Evolutionary conservation across 2,797 vertebrate genomes (phyloP).

Genomic region (Myotis findleyi): DNA sequence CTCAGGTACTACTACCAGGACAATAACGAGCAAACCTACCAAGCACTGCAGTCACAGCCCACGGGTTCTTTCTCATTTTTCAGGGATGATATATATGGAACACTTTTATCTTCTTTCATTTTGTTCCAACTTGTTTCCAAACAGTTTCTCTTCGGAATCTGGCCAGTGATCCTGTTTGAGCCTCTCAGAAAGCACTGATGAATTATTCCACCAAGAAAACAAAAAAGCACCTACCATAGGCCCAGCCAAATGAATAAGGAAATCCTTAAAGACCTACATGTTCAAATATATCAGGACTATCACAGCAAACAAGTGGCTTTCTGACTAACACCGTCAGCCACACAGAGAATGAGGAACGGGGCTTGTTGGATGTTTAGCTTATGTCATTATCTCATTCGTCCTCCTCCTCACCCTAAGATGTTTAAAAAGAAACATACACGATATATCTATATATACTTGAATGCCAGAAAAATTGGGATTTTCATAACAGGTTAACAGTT

Average conservation of each 20-base stretch:
- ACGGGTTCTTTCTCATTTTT: neutral
- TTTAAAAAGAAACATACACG: conserved; percentile 63
- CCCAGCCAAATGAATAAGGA: conserved; percentile 77
- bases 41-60: neutral
- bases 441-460: conserved; percentile 82
- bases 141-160: conserved; percentile 96
- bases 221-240: neutral
- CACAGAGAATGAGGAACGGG: conserved; percentile 68
- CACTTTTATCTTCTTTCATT: conserved; percentile 58
- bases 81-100: neutral
- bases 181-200: conserved; percentile 92
- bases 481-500: conserved; percentile 77
- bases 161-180: conserved; percentile 95
- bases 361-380: conserved; percentile 47
- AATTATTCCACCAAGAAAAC: conserved; percentile 66
- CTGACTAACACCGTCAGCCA: neutral
- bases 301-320: conserved; percentile 72
- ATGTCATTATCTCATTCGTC: conserved; percentile 52
- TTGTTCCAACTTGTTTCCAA: conserved; percentile 66
- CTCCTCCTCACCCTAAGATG: conserved; percentile 39
- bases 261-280: conserved; percentile 70
- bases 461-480: conserved; percentile 77
- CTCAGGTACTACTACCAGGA: neutral
- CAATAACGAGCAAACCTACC: neutral
- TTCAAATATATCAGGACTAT: conserved; percentile 69